phyloP scores from a whole-genome alignment of 2,797 vertebrate species.

The Hydrocynus forskahlii region DNA sequence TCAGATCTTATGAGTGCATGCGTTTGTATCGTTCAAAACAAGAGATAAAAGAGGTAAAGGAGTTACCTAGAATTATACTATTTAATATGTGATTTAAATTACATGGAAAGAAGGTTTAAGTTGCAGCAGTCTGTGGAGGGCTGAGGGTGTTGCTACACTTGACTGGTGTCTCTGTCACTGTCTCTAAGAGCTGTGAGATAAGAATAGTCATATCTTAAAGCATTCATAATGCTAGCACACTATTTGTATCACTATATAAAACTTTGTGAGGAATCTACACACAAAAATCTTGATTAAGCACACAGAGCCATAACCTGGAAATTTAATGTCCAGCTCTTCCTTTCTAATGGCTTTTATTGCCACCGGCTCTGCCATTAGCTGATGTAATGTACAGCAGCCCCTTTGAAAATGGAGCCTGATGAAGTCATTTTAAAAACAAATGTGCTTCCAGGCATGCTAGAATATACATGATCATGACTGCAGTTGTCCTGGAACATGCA shows the following conservation, averaged over 20 bases:
- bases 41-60: no score
- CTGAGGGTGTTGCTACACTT: background rate
- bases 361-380: conserved; percentile 46
- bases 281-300: conserved; percentile 38
- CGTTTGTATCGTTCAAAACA: no score
- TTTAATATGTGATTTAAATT: no score
- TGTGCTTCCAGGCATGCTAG: conserved; percentile 32
- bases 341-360: conserved; percentile 37
- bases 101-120: no score
- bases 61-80: no score
- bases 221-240: conserved; percentile 38
- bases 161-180: background rate
- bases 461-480: conserved; percentile 41
- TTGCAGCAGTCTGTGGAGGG: no score
- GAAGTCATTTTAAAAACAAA: conserved; percentile 42
- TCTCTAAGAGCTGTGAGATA: conserved; percentile 22
- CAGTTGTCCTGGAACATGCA: conserved; percentile 31
- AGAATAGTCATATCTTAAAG: conserved; percentile 22
- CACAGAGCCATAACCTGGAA: conserved; percentile 8
- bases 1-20: no score
- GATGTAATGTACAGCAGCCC: conserved; percentile 47
- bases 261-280: conserved; percentile 1
- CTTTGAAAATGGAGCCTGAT: conserved; percentile 47
- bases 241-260: background rate
- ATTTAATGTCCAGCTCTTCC: conserved; percentile 46